Conservation (phyloP, 2,888 invertebrate genomes). For the Hydraecia micacea region DNA sequence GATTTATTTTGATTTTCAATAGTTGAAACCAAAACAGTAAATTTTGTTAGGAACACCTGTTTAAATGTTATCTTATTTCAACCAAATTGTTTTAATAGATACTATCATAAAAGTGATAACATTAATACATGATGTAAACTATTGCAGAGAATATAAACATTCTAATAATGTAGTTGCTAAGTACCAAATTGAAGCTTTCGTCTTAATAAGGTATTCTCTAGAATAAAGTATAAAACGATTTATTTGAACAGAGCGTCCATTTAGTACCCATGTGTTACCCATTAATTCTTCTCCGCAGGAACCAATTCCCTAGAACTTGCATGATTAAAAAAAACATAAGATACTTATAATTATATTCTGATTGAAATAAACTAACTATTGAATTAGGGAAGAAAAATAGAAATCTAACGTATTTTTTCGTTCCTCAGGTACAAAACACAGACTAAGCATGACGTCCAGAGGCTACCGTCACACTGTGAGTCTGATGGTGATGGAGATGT, state of each 20-base stretch:
- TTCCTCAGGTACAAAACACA: constrained; percentile 79
- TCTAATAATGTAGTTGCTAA: neutral
- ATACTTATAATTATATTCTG: too few species aligned
- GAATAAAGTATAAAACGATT: neutral
- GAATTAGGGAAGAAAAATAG: neutral
- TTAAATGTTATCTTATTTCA: neutral
- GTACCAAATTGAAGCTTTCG: neutral
- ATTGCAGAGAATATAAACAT: neutral
- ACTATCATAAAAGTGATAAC: neutral
- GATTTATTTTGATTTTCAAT: neutral
- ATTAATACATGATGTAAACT: neutral
- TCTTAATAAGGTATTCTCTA: too few species aligned
- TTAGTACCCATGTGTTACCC: neutral
- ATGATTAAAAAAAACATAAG: neutral
- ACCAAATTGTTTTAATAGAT: neutral
- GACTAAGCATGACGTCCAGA: constrained; percentile 75
- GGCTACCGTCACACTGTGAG: constrained; percentile 92
- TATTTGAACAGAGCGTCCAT: neutral
- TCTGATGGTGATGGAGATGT: constrained; percentile 90
- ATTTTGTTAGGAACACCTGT: neutral
- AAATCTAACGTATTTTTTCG: neutral
- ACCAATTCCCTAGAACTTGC: neutral
- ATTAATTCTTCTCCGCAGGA: neutral
- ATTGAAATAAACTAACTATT: neutral
- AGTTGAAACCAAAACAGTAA: neutral